Evolutionary conservation across 2,797 vertebrate genomes (phyloP), one percentile per base, ranked within the genome.

Genomic region (Euthynnus affinis): DNA sequence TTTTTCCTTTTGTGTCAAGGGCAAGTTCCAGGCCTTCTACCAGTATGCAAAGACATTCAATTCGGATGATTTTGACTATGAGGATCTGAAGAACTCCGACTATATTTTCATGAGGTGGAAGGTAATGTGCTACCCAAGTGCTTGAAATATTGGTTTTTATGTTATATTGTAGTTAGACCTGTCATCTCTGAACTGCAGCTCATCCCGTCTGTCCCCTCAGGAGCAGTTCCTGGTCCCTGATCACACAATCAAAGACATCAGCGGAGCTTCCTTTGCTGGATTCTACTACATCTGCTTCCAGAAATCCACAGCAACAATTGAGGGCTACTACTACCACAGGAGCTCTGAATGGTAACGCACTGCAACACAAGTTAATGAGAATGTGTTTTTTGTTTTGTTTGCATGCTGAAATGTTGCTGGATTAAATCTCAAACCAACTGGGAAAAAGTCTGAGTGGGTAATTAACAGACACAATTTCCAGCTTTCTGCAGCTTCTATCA

Each of bases 231-330:
- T 99, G 57, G 98, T 99, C 60, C 98, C 98, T 6, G 98, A 99
- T 89, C 98, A 99, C 92, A 99, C 98, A 29, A 99, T 99, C 93
- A 99, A 96, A 91, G 98, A 99, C 93, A 99, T 99, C 94, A 99
- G 98, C 0, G 98, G 98, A 15, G 98, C 98, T 94, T 99, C 98
- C 92, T 99, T 99, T 85, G 98, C 98, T 62, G 98, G 98, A 75
- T 99, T 99, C 93, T 99, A 99, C 94, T 99, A 99, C 95, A 99
- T 99, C 94, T 99, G 98, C 94, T 99, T 99, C 95, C 98, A 99
- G 96, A 99, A 99, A 94, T 99, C 98, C 71, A 98, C 97, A 75
- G 98, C 98, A 68, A 98, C 98, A 65, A 98, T 99, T 80, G 98
- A 99, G 94, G 98, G 98, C 85, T 98, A 98, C 94, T 98, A 98